Evolutionary conservation across 2,888 invertebrate genomes (phyloP).

Genomic region (Eupithecia dodoneata): DNA sequence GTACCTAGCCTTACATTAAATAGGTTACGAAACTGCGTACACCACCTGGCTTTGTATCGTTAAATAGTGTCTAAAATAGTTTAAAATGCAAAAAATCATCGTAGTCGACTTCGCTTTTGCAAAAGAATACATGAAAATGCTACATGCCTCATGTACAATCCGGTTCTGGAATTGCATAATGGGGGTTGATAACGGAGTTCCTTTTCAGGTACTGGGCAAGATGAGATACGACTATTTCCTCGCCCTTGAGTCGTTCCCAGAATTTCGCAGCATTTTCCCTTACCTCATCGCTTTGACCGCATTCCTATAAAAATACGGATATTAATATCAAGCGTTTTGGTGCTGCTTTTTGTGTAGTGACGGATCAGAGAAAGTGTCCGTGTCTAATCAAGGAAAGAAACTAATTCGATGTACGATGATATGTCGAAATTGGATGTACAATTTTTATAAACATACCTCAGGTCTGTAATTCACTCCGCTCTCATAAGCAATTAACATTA

Average conservation of each 20-base stretch:
- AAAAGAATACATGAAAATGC: background rate
- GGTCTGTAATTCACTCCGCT: too few relatives aligned
- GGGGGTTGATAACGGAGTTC: constrained; percentile 62
- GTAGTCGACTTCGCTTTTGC: background rate
- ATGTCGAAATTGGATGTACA: too few relatives aligned
- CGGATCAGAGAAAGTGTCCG: too few relatives aligned
- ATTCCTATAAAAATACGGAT: constrained; percentile 62
- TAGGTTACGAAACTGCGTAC: background rate
- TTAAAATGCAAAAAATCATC: background rate
- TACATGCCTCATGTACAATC: constrained; percentile 24
- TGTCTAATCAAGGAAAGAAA: too few relatives aligned
- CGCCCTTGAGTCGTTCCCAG: constrained; percentile 66
- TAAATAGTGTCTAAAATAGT: background rate
- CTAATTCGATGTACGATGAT: too few relatives aligned
- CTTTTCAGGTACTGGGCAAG: constrained; percentile 59
- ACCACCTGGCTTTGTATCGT: background rate
- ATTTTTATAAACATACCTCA: too few relatives aligned
- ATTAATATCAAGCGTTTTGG: background rate
- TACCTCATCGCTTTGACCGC: constrained; percentile 61
- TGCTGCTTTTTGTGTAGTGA: too few relatives aligned
- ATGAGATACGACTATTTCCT: constrained; percentile 59
- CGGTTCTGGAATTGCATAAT: constrained; percentile 59
- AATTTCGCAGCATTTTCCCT: constrained; percentile 55
- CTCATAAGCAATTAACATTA: too few relatives aligned
- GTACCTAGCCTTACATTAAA: background rate